Conservation (phyloP, 2,888 invertebrate species). For the Synanthedon tipuliformis region DNA sequence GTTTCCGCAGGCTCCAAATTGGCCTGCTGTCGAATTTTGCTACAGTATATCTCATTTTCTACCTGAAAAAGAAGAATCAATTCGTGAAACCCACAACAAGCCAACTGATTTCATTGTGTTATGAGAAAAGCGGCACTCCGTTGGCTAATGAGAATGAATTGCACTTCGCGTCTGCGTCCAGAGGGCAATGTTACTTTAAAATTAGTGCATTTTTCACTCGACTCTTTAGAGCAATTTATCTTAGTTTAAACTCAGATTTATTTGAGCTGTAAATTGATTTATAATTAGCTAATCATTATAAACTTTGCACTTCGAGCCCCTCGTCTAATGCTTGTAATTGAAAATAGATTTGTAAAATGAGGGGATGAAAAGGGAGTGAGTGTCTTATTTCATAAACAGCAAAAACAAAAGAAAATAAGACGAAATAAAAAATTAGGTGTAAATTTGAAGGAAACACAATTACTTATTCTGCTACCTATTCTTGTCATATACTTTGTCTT, state of each 20-base stretch:
- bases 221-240: constrained; percentile 42
- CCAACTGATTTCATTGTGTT: constrained; percentile 33
- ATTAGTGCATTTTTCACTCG: constrained; percentile 60
- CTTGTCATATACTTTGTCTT: no score
- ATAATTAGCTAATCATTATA: constrained; percentile 3
- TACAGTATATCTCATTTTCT: no score
- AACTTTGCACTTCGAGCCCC: neutral
- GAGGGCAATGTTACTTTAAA: constrained; percentile 34
- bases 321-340: neutral
- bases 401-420: no score
- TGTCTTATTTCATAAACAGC: no score
- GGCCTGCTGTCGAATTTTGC: no score
- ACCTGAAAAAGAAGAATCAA: no score
- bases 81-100: constrained; percentile 6
- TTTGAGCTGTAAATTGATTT: constrained; percentile 33
- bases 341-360: neutral
- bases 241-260: constrained; percentile 46
- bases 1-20: no score
- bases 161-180: constrained; percentile 32
- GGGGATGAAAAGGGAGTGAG: neutral
- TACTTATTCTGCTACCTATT: no score
- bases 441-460: no score
- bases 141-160: constrained; percentile 61
- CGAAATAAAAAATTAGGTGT: no score
- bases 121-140: constrained; percentile 39